Evolutionary conservation across 2,888 invertebrate species (phyloP).

Genomic region (Cantharis rufa): DNA sequence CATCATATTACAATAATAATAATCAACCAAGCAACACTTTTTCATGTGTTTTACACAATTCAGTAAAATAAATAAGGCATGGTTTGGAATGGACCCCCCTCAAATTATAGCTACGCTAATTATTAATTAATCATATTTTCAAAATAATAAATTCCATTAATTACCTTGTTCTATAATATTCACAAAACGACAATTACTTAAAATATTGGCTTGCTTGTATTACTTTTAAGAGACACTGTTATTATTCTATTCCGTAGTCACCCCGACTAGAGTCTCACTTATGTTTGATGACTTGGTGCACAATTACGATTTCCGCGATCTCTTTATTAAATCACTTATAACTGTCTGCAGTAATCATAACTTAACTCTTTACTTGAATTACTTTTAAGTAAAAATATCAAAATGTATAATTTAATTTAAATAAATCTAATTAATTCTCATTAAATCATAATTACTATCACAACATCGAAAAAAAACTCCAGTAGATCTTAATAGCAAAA

Average conservation of each 20-base stretch:
- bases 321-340: conserved; percentile 23
- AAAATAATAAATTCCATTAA: background rate
- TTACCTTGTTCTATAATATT: background rate
- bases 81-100: too few relatives aligned
- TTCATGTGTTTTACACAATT: too few relatives aligned
- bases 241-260: conserved; percentile 16
- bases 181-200: background rate
- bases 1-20: too few relatives aligned
- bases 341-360: conserved; percentile 11
- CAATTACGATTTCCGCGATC: conserved; percentile 30
- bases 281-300: conserved; percentile 17
- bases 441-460: background rate
- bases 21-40: too few relatives aligned
- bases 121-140: too few relatives aligned
- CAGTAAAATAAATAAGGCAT: too few relatives aligned
- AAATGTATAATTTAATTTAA: background rate
- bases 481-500: too few relatives aligned
- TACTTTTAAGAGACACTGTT: conserved; percentile 5
- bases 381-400: background rate
- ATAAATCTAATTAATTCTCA: background rate
- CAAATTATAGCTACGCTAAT: too few relatives aligned
- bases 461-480: background rate
- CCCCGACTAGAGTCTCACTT: conserved; percentile 14
- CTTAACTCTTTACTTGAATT: background rate
- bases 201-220: background rate